Conservation (phyloP, 2,797 vertebrate genomes). For the Choloepus didactylus region DNA sequence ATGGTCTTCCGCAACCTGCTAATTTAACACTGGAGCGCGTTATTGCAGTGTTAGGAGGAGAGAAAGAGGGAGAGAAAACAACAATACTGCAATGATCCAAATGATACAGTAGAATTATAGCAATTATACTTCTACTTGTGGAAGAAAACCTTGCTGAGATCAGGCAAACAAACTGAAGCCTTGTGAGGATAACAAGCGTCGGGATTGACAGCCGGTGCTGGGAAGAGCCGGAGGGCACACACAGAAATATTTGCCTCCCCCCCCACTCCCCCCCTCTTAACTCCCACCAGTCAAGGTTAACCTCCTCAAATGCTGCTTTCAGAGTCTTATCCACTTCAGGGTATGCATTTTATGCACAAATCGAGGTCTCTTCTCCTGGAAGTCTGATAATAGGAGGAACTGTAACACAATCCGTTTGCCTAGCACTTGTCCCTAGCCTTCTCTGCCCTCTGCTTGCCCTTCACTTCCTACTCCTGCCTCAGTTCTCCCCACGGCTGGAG, state of each 20-base stretch:
- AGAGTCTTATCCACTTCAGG: constrained; percentile 69
- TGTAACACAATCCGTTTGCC: constrained; percentile 55
- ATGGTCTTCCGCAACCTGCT: constrained; percentile 88
- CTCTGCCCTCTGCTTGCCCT: constrained; percentile 42
- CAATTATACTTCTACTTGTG: constrained; percentile 91
- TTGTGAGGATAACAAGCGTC: constrained; percentile 86
- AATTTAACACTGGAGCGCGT: constrained; percentile 90
- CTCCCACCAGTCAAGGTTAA: constrained; percentile 86
- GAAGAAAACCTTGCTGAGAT: constrained; percentile 91
- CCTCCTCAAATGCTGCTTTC: constrained; percentile 83
- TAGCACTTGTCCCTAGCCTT: constrained; percentile 62
- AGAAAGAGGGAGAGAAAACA: constrained; percentile 89
- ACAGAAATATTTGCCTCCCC: constrained; percentile 86
- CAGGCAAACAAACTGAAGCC: constrained; percentile 90
- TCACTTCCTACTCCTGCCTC: constrained; percentile 59
- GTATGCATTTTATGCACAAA: constrained; percentile 68
- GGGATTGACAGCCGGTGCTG: constrained; percentile 88
- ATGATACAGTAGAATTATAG: constrained; percentile 91
- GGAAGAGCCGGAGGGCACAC: constrained; percentile 87
- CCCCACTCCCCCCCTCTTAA: constrained; percentile 50
- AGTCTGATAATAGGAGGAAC: constrained; percentile 64
- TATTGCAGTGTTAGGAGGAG: constrained; percentile 89
- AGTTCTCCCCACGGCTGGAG: constrained; percentile 60
- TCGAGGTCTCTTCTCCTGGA: constrained; percentile 66
- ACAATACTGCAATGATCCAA: constrained; percentile 91